phyloP scores from a whole-genome alignment of 2,888 invertebrate genomes.

The Nasonia oneida region DNA sequence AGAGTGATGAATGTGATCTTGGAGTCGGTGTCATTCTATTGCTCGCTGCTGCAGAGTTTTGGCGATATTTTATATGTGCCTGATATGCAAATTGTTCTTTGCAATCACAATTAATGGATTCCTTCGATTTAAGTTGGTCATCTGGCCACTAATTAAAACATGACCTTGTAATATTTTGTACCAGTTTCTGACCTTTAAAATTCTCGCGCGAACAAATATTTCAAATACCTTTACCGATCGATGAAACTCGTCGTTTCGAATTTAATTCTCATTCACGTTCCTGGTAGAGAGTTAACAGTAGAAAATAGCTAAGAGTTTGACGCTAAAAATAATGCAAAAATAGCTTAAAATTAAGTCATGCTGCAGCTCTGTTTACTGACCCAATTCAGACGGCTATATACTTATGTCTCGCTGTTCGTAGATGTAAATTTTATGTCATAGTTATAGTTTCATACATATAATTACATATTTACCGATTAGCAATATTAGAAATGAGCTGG shows the following conservation, averaged over 20 bases:
- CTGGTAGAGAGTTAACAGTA: too few relatives aligned
- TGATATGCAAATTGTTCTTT: background rate
- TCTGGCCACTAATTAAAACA: background rate
- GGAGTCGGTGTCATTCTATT: background rate
- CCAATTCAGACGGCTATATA: too few relatives aligned
- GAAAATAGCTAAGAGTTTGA: too few relatives aligned
- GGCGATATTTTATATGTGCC: background rate
- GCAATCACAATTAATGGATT: background rate
- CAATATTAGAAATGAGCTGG: too few relatives aligned
- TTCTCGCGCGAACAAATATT: background rate
- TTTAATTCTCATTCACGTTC: background rate
- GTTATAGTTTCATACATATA: too few relatives aligned
- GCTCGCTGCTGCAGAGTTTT: background rate
- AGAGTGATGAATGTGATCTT: background rate
- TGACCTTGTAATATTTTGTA: conserved; percentile 47
- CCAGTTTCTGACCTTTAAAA: conserved; percentile 41
- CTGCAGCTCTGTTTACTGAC: too few relatives aligned
- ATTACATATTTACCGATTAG: too few relatives aligned
- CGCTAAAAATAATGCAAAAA: too few relatives aligned
- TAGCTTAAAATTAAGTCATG: too few relatives aligned
- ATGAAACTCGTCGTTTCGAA: background rate
- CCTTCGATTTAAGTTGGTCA: background rate
- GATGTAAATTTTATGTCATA: too few relatives aligned
- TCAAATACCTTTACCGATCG: background rate
- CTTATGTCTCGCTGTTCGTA: too few relatives aligned